Percentiles rank a stretch among this genome's conserved stretches.
phyloP scores from a whole-genome alignment of 2,113 vertebrate genomes.

The Laticauda colubrina region DNA sequence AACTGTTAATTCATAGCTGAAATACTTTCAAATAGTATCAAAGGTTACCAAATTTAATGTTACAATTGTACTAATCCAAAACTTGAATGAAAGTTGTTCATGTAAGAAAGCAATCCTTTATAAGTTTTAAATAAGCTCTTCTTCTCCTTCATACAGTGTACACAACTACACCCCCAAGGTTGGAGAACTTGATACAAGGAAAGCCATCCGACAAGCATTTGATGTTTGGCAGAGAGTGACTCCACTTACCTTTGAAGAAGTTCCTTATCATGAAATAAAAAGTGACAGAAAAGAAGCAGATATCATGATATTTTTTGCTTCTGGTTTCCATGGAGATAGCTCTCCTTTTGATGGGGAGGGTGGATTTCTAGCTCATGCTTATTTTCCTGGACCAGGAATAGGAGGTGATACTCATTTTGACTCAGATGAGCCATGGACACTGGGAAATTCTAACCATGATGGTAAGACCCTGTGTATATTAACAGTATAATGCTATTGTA shows the following conservation, averaged over 20 bases:
- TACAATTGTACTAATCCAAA: background rate
- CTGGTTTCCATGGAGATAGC: constrained; percentile 97
- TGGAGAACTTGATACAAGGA: constrained; percentile 91
- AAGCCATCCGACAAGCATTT: constrained; percentile 96
- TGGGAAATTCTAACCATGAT: constrained; percentile 93
- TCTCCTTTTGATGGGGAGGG: constrained; percentile 97
- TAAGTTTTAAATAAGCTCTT: constrained; percentile 19
- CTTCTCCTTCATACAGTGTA: constrained; percentile 75
- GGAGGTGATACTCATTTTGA: constrained; percentile 98
- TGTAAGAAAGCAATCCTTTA: background rate
- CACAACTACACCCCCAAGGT: constrained; percentile 98
- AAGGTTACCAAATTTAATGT: background rate
- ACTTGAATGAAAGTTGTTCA: background rate
- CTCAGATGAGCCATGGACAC: constrained; percentile 95
- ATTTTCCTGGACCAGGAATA: constrained; percentile 96
- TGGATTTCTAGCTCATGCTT: constrained; percentile 95
- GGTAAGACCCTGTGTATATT: constrained; percentile 70
- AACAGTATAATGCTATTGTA: background rate
- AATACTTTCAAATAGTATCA: background rate
- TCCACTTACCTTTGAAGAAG: constrained; percentile 94
- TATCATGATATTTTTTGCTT: constrained; percentile 99
- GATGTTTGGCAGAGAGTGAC: constrained; percentile 97
- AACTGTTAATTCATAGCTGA: background rate
- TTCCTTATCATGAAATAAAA: constrained; percentile 94
- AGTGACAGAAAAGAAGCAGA: constrained; percentile 94